Base-by-base conservation (phyloP, 2,888 invertebrate genomes). In the Megamerina dolium region DNA sequence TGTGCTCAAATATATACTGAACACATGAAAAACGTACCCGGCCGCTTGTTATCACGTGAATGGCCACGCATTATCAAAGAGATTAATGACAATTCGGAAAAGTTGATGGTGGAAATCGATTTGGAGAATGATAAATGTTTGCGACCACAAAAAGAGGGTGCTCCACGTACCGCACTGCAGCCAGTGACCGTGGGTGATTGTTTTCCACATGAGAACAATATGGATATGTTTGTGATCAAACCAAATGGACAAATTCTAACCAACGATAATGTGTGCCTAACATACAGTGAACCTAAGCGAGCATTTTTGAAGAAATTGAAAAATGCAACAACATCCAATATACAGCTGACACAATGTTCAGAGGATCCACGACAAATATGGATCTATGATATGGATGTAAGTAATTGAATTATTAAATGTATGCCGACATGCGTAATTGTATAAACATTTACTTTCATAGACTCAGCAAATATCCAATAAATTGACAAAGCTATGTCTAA, bases 221-320 rank as follows among this genome's bases (percentile, higher is more conserved):
- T 68, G 57, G 86, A 87, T 66, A 79, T 85, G 75, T 85, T 83
- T 61, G 80, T 85, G 10, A 79, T 82, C 69, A 79, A 78, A 3
- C 71, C 75, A 18, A 75, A 76, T 20, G 84, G 83, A n/a, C 66
- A 69, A 62, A 60, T 92, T 38, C 90, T 90, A 87, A 86, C 85
- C 0, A 90, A 93, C 60, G 92, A 92, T 64, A 87, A 87, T 6
- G 75, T 91, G 5, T 93, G 93, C 57, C 72, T 93, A 44, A 89
- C 92, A 60, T 81, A 81, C 17, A 79, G 81, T 1, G 55, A 62
- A 33, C 56, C 57, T 2, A 60, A 58, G 19, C 56, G 54, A 16
- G 58, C 55, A 6, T 49, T 53, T 3, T 48, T 62, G 20, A 61
- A 60, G 43, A 46, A 57, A 43, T 46, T 66, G 2, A 58, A 57